Conservation (phyloP, 2,113 vertebrate species). For the Boulengeromyrus knoepffleri region DNA sequence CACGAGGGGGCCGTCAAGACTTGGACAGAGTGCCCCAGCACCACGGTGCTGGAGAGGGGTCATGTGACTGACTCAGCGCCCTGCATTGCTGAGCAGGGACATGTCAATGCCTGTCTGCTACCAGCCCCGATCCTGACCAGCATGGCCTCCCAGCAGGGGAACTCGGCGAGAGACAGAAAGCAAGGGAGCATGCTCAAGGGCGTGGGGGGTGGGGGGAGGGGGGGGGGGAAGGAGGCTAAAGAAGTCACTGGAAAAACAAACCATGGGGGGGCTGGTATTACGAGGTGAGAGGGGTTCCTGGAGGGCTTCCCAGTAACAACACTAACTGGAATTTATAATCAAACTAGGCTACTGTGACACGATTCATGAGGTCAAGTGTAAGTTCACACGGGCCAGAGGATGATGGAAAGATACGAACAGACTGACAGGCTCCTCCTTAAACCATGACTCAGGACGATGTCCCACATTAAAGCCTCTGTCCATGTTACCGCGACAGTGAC, state of each 20-base stretch:
- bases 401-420: neutral
- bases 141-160: conserved; percentile 50
- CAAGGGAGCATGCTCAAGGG: conserved; percentile 46
- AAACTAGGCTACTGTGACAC: neutral
- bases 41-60: conserved; percentile 21
- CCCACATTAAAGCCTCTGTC: neutral
- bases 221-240: neutral
- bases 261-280: neutral
- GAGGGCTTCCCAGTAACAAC: neutral
- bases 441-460: neutral
- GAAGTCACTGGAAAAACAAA: neutral
- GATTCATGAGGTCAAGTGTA: neutral
- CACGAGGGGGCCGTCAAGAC: neutral
- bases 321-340: neutral
- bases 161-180: conserved; percentile 31
- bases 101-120: conserved; percentile 35
- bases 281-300: neutral
- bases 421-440: neutral
- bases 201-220: neutral
- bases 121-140: conserved; percentile 12
- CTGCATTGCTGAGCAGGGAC: conserved; percentile 46
- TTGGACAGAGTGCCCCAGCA: conserved; percentile 3
- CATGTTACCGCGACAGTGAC: neutral
- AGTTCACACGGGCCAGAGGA: neutral
- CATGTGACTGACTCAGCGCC: conserved; percentile 40